Percentiles rank a stretch among this genome's conserved stretches.
phyloP scores from a whole-genome alignment of 2,888 invertebrate genomes.

The Arrhopalites spinosus region DNA sequence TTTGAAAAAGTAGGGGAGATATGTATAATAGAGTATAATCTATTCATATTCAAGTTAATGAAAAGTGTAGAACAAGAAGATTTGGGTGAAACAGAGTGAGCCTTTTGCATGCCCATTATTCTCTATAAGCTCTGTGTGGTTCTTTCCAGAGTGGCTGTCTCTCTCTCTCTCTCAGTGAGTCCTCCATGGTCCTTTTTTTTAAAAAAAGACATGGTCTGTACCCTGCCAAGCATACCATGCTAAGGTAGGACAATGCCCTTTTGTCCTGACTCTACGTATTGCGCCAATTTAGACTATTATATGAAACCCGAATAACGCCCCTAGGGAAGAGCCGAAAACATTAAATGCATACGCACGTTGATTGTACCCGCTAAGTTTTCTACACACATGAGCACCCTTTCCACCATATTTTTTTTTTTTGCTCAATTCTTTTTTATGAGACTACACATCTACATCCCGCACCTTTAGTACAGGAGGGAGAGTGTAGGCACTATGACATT shows the following conservation, averaged over 20 bases:
- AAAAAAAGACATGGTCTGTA: background rate
- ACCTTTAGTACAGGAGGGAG: background rate
- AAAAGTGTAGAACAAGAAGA: background rate
- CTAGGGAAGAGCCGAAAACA: slow-evolving; percentile 1
- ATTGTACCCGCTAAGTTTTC: background rate
- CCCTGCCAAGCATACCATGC: slow-evolving; percentile 22
- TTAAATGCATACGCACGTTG: background rate
- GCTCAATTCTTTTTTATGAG: background rate
- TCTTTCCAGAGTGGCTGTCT: background rate
- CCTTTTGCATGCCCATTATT: slow-evolving; percentile 43
- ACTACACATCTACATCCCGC: background rate
- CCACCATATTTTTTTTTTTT: too few relatives aligned
- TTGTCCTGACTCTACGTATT: slow-evolving; percentile 36
- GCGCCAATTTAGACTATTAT: slow-evolving; percentile 42
- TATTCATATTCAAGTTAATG: too few relatives aligned
- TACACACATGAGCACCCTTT: slow-evolving; percentile 14
- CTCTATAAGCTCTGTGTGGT: background rate
- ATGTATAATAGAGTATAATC: background rate
- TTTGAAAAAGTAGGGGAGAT: too few relatives aligned
- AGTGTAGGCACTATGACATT: background rate
- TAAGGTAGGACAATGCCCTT: slow-evolving; percentile 39
- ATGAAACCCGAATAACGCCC: slow-evolving; percentile 32
- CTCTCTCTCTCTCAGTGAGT: slow-evolving; percentile 8
- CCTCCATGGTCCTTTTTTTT: slow-evolving; percentile 15
- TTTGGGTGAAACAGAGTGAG: slow-evolving; percentile 18